A percentile compares a stretch with the other conserved stretches of the same genome.
Conservation (phyloP, 2,888 invertebrate species). For the Hanleya hanleyi region DNA sequence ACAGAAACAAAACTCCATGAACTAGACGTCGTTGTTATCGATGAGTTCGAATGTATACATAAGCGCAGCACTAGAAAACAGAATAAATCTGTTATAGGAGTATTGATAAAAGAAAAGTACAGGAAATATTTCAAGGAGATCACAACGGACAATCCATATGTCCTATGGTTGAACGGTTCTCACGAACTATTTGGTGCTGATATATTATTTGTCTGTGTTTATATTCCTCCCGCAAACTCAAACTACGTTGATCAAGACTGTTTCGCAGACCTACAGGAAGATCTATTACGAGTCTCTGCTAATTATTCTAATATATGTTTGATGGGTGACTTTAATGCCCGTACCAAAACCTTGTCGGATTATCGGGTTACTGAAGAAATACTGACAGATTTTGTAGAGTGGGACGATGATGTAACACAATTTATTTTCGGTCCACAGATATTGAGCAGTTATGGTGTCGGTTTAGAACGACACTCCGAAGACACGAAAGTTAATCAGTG, state of each 20-base stretch:
- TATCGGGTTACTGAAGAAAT: neutral
- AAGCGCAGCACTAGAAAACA: too few species aligned
- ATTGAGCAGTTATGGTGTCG: neutral
- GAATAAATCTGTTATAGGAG: too few species aligned
- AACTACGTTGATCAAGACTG: neutral
- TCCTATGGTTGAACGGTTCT: neutral
- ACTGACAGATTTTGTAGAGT: neutral
- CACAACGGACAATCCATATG: neutral
- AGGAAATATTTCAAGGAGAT: neutral
- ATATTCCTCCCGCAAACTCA: neutral
- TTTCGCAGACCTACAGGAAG: neutral
- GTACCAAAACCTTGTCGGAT: neutral
- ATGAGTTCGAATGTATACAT: too few species aligned
- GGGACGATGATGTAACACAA: neutral
- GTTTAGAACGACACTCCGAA: neutral
- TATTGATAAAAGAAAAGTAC: neutral
- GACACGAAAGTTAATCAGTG: neutral
- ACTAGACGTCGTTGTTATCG: too few species aligned
- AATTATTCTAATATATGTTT: neutral
- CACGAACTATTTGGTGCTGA: neutral
- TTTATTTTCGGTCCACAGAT: neutral
- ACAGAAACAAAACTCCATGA: too few species aligned
- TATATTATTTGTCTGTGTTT: neutral
- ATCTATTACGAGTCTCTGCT: neutral
- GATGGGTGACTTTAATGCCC: conserved; percentile 5